Percentiles rank a stretch among this genome's conserved stretches.
These are phyloP conservation scores for Apaloderma vittatum DNA, from an alignment of 2,113 vertebrate species.

Conservation along the genomic window DNA sequence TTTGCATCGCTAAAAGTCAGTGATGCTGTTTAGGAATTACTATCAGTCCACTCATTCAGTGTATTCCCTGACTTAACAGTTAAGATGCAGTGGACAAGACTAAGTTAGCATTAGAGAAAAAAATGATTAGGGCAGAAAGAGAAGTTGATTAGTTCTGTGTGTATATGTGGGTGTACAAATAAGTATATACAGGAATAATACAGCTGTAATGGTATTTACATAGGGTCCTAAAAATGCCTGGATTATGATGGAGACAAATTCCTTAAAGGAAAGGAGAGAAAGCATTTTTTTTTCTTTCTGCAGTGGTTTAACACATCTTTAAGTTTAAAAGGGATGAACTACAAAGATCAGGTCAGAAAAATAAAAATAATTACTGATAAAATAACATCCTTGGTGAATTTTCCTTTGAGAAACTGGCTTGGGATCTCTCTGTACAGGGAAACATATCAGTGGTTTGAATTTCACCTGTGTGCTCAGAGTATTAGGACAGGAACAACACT, in stretches of 20 bases:
- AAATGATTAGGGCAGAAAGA: not conserved
- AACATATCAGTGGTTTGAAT: not conserved
- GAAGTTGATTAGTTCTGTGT: not conserved
- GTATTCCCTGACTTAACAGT: not conserved
- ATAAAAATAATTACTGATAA: not conserved
- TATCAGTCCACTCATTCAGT: not conserved
- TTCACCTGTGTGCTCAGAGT: not conserved
- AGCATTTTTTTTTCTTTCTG: not conserved
- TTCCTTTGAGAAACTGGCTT: not conserved
- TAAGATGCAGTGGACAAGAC: not conserved
- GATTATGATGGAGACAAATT: not conserved
- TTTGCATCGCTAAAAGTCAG: conserved; percentile 5
- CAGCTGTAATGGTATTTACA: not conserved
- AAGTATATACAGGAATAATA: not conserved
- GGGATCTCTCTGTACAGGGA: not conserved
- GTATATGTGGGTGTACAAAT: not conserved
- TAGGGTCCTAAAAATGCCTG: not conserved
- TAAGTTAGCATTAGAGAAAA: not conserved
- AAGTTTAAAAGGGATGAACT: not conserved
- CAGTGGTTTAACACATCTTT: not conserved
- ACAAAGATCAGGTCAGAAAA: not conserved
- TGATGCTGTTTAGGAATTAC: not conserved
- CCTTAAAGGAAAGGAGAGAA: not conserved
- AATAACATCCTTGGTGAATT: not conserved
- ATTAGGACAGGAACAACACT: not conserved